Percentiles rank a stretch among this genome's conserved stretches.
Conservation (phyloP, 2,888 invertebrate genomes). For the Lasioglossum figueresi region DNA sequence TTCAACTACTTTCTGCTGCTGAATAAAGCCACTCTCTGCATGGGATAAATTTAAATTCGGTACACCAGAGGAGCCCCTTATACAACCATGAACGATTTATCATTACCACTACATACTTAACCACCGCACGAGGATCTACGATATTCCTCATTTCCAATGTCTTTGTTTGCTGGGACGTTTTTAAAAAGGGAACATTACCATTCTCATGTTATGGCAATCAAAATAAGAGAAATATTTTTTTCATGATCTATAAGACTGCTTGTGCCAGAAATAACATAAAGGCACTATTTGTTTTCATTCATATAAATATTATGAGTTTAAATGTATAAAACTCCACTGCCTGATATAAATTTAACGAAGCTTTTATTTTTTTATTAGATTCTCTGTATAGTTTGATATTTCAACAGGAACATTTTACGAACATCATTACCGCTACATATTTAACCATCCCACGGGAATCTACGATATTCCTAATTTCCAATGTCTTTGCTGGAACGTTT, state of each 20-base stretch:
- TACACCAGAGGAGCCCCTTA: background rate
- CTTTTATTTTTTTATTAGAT: background rate
- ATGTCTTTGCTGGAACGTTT: background rate
- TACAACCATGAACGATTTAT: background rate
- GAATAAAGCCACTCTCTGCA: constrained; percentile 9
- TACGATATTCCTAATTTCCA: background rate
- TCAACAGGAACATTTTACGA: background rate
- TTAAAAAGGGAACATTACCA: too few relatives aligned
- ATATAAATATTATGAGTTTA: background rate
- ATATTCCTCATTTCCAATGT: background rate
- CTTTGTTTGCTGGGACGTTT: background rate
- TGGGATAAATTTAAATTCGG: constrained; percentile 26
- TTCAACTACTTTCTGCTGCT: background rate
- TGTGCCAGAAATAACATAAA: background rate
- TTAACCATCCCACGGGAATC: background rate
- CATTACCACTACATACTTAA: background rate
- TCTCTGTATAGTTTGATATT: background rate
- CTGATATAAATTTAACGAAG: background rate
- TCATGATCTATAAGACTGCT: background rate
- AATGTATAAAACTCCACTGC: background rate
- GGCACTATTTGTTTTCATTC: background rate
- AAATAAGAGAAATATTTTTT: background rate
- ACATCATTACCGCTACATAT: background rate
- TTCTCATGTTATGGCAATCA: too few relatives aligned
- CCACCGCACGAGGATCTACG: background rate